Evolutionary conservation across 2,113 vertebrate genomes (phyloP), one percentile per base, ranked within the genome.

Genomic region (Scortum barcoo): DNA sequence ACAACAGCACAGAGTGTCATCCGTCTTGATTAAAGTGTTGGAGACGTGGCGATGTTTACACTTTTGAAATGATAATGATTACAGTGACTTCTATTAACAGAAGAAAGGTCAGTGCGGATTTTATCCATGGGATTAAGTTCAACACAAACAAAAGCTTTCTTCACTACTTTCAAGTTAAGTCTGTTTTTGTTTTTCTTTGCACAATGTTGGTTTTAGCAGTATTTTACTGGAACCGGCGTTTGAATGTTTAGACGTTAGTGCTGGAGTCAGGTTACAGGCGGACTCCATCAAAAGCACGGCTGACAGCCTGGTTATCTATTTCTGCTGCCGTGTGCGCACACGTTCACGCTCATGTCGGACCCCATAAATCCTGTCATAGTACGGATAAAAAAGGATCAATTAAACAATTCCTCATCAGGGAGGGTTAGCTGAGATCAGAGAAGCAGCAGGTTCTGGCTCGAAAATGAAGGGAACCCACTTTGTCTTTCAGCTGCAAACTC

Each of bases 71-170:
- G 22, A 66, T 78, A 83, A 89, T 61, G 61, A 80, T 80, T 62
- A 85, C 48, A 76, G 13, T 54, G 38, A 42, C 26, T 60, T 88
- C 12, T 20, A 74, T 79, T 72, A 84, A 80, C 74, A 76, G 36
- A 74, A 65, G 40, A 38, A 66, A 62, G 53, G 72, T 73, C 54
- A 19, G 51, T 7, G 20, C 24, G 54, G 24, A 67, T 80, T 75
- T 80, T 62, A 26, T 66, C 30, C 24, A 40, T 12, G 36, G n/a
- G 73, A 68, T 88, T 40, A 56, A 30, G 17, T 68, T 33, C 6
- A 86, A 78, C 58, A 60, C 30, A 88, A 88, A 86, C 69, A 81
- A 71, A 80, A 11, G 3, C 3, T 58, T 70, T 73, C 38, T 20
- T 68, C 22, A 12, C 17, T 22, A 40, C 61, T 80, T 72, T 79